Base-by-base conservation (phyloP, 1,140 invertebrate species). In the Phymastichus coffea region DNA sequence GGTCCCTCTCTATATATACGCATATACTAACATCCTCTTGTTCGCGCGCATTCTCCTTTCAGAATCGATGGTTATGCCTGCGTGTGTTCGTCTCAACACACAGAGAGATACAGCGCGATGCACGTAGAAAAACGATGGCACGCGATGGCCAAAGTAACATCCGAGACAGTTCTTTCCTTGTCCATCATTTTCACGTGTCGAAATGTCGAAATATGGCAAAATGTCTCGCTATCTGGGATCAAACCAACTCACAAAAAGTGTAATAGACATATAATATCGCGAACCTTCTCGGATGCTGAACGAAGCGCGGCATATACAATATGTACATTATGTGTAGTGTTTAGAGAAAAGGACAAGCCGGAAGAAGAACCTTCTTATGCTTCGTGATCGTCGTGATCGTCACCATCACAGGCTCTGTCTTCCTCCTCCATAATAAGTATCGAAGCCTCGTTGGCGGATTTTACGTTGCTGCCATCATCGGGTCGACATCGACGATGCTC, bases 401-500 rank as follows among this genome's bases (percentile, higher is more conserved):
- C n/a, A n/a, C n/a, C n/a, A n/a, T n/a, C n/a, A n/a, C n/a, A n/a
- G 20, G 19, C 41, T 10, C 14, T 43, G 38, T 41, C 20, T 41
- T 6, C 20, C 15, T 17, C 20, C 25, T 44, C n/a, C n/a, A n/a
- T n/a, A n/a, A n/a, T 28, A 48, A 48, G 46, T 48, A 48, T 48
- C 46, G 46, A 48, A 28, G 46, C 46, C 46, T 48, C 46, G n/a
- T 28, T n/a, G 26, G n/a, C 26, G 46, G 26, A 9, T 23, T n/a
- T n/a, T n/a, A n/a, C n/a, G n/a, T n/a, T n/a, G n/a, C n/a, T n/a
- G n/a, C n/a, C n/a, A n/a, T n/a, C n/a, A n/a, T n/a, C n/a, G n/a
- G n/a, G 28, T 12, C 6, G 28, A 33, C 35, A 17, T 46, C 40
- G 38, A 51, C 52, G 63, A 63, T 59, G 66, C 67, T 73, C 73